Evolutionary conservation across 2,888 invertebrate genomes (phyloP), one percentile per base, ranked within the genome.

Genomic region (Oscheius onirici): DNA sequence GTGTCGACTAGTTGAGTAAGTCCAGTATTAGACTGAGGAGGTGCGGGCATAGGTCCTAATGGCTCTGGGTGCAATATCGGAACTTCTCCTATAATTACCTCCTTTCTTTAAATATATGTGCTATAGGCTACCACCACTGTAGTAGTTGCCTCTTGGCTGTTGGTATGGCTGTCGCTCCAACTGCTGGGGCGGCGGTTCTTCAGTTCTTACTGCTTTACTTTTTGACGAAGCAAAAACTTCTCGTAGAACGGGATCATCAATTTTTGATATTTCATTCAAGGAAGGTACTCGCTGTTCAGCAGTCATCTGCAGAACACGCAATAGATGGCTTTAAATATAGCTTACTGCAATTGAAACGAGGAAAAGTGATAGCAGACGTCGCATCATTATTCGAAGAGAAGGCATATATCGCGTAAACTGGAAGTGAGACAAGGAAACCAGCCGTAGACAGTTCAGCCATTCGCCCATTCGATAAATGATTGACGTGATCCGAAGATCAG

Each of bases 1-100:
- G 75, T 75, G 28, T 72, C 75, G 5, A 75, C 79, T 17, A 79
- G 54, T 41, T 75, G 71, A 24, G 69, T 61, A 15, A 79, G 63
- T 28, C 65, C 73, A 20, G 54, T 66, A 26, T 43, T 52, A 3
- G 28, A 58, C 2, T 10, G 28, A 22, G 24, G 44, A 10, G 52
- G 52, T 20, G 52, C 24, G 24, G 54, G 54, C 26, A 24, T 40
- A 15, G 52, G 66, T 5, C 70, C 70, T 3, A 70, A 26, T 8
- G 70, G 54, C 5, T 70, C 70, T 11, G 54, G 54, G 15, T 70
- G 70, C 40, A 22, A 44, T 34, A 70, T 70, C 6, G 70, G 70
- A 3, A 70, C 63, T 52, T 70, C 70, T 28, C 70, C 70, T 70
- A 40, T 8, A 60, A 51, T 20, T 6, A 46, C 13, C 34, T 40